phyloP scores from a whole-genome alignment of 2,113 vertebrate genomes.

The Epinephelus moara region DNA sequence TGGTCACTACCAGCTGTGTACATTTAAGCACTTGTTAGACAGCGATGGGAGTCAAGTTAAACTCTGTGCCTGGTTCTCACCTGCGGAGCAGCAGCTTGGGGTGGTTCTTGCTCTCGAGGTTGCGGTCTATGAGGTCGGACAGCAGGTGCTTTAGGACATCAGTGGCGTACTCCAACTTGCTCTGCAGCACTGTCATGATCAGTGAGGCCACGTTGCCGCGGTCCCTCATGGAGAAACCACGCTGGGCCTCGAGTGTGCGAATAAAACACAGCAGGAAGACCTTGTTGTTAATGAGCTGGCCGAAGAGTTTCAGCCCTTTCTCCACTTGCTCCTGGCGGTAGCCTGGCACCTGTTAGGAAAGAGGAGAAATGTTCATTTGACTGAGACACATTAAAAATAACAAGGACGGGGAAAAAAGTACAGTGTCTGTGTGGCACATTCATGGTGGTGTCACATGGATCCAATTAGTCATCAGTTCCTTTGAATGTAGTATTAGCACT shows the following conservation, averaged over 20 bases:
- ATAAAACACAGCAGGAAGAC: conserved; percentile 97
- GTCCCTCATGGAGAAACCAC: conserved; percentile 98
- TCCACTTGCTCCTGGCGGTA: conserved; percentile 97
- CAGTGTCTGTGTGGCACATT: conserved; percentile 11
- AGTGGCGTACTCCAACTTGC: conserved; percentile 97
- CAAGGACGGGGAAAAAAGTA: neutral
- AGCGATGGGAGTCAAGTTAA: neutral
- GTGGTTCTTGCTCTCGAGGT: conserved; percentile 99
- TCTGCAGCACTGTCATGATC: conserved; percentile 97
- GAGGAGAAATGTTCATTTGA: conserved; percentile 39
- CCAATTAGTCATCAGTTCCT: conserved; percentile 31
- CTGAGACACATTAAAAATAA: conserved; percentile 15
- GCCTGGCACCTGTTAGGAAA: conserved; percentile 91
- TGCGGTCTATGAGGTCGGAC: conserved; percentile 98
- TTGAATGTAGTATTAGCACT: conserved; percentile 18
- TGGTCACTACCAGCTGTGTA: neutral
- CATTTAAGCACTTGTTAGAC: neutral
- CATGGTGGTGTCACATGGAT: neutral
- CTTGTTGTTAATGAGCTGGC: conserved; percentile 99
- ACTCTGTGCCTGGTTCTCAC: conserved; percentile 77
- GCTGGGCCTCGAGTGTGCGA: conserved; percentile 95
- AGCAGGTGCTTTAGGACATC: conserved; percentile 97
- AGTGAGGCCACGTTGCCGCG: conserved; percentile 97
- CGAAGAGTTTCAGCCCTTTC: conserved; percentile 96
- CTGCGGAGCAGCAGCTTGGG: conserved; percentile 96